These are phyloP conservation scores for Sinocyclocheilus anshuiensis DNA, from an alignment of 2,113 vertebrate genomes.

Conservation along the genomic window DNA sequence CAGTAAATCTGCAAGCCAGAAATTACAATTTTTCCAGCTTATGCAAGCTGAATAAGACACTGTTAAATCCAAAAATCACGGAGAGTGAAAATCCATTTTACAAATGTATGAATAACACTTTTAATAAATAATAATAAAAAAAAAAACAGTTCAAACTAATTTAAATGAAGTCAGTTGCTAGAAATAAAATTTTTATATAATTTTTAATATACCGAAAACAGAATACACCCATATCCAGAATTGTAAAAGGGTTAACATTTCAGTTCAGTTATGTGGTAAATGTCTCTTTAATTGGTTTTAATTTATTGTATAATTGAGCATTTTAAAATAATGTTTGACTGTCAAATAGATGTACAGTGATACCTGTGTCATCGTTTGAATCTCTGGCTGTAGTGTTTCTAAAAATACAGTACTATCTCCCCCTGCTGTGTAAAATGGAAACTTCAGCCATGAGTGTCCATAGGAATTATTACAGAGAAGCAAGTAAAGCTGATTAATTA, in stretches of 20 bases:
- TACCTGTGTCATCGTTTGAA: not conserved
- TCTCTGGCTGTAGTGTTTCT: not conserved
- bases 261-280: not conserved
- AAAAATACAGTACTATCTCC: conserved; percentile 36
- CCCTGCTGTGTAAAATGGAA: conserved; percentile 47
- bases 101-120: not conserved
- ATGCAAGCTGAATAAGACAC: conserved; percentile 54
- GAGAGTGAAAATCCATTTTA: not conserved
- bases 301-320: not conserved
- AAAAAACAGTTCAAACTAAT: not conserved
- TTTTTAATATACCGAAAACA: not conserved
- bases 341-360: conserved; percentile 59
- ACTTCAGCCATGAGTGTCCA: conserved; percentile 1
- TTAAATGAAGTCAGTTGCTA: not conserved
- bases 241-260: not conserved
- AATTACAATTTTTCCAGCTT: conserved; percentile 52
- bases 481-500: not conserved
- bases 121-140: not conserved
- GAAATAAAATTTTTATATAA: not conserved
- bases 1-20: conserved; percentile 57
- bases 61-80: conserved; percentile 32
- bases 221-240: not conserved
- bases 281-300: not conserved
- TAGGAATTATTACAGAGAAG: not conserved
- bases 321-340: not conserved